Evolutionary conservation across 2,888 invertebrate species (phyloP).

Genomic region (Ceraclea dissimilis): DNA sequence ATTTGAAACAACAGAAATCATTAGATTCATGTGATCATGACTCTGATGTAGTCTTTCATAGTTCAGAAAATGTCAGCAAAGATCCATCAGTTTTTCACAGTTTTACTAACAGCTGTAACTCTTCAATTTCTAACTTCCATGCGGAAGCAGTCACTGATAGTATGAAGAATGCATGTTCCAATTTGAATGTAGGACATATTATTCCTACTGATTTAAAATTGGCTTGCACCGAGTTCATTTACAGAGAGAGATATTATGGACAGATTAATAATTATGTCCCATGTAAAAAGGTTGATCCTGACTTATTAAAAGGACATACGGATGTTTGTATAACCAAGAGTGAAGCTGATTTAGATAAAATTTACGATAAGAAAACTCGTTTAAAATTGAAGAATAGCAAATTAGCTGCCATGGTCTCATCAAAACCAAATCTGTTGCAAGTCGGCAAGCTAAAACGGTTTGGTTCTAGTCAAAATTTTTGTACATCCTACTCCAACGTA

Average conservation of each 20-base stretch:
- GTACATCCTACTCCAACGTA: background rate
- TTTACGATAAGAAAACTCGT: slow-evolving; percentile 5
- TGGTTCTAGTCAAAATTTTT: slow-evolving; percentile 19
- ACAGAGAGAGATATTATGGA: slow-evolving; percentile 36
- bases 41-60: slow-evolving; percentile 15
- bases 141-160: slow-evolving; percentile 31
- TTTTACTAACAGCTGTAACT: slow-evolving; percentile 6
- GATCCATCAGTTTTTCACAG: slow-evolving; percentile 13
- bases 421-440: slow-evolving; percentile 2
- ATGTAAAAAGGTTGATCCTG: slow-evolving; percentile 1
- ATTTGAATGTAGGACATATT: slow-evolving; percentile 33
- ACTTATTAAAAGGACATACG: background rate
- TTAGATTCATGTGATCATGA: slow-evolving; percentile 9
- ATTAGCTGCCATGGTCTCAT: slow-evolving; percentile 3
- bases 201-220: slow-evolving; percentile 31
- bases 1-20: background rate
- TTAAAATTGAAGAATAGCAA: slow-evolving; percentile 12
- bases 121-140: slow-evolving; percentile 15
- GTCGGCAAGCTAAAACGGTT: slow-evolving; percentile 8
- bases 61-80: slow-evolving; percentile 17
- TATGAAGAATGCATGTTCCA: slow-evolving; percentile 32
- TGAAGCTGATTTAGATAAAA: slow-evolving; percentile 15
- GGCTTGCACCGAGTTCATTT: slow-evolving; percentile 40
- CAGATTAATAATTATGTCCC: background rate
- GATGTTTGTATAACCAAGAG: slow-evolving; percentile 10